Percentiles rank a stretch among this genome's conserved stretches.
These are phyloP conservation scores for Leucoma salicis DNA, from an alignment of 2,888 invertebrate species.

Conservation along the genomic window DNA sequence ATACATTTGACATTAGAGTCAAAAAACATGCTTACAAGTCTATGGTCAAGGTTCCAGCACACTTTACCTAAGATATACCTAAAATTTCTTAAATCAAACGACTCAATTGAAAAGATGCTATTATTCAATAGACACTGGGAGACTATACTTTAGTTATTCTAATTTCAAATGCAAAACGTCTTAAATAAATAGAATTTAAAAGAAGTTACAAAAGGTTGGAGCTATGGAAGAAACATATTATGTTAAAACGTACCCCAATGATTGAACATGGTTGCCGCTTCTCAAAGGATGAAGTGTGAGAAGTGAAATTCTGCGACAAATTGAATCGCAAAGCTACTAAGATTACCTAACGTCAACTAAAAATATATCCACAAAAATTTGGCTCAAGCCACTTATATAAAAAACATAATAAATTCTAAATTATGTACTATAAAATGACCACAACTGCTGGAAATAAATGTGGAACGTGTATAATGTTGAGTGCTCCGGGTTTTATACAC, in stretches of 20 bases:
- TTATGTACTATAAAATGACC: slow-evolving; percentile 56
- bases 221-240: too few species aligned
- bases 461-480: slow-evolving; percentile 15
- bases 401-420: slow-evolving; percentile 61
- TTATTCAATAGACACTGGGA: too few species aligned
- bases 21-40: too few species aligned
- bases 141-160: too few species aligned
- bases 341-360: slow-evolving; percentile 32
- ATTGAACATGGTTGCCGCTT: slow-evolving; percentile 21
- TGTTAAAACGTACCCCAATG: slow-evolving; percentile 23
- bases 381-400: slow-evolving; percentile 58
- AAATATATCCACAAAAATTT: slow-evolving; percentile 42
- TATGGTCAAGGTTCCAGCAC: too few species aligned
- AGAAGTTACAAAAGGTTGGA: too few species aligned
- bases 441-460: slow-evolving; percentile 43
- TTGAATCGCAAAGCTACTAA: slow-evolving; percentile 24
- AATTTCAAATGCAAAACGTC: too few species aligned
- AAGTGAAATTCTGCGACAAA: slow-evolving; percentile 19
- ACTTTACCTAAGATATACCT: too few species aligned
- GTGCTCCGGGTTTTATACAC: slow-evolving; percentile 24
- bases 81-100: too few species aligned
- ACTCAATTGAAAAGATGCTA: too few species aligned
- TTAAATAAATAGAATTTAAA: too few species aligned
- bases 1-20: too few species aligned
- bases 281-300: slow-evolving; percentile 25